These are phyloP conservation scores for Apodemia hepburni DNA, from an alignment of 2,888 invertebrate species.

Conservation along the genomic window DNA sequence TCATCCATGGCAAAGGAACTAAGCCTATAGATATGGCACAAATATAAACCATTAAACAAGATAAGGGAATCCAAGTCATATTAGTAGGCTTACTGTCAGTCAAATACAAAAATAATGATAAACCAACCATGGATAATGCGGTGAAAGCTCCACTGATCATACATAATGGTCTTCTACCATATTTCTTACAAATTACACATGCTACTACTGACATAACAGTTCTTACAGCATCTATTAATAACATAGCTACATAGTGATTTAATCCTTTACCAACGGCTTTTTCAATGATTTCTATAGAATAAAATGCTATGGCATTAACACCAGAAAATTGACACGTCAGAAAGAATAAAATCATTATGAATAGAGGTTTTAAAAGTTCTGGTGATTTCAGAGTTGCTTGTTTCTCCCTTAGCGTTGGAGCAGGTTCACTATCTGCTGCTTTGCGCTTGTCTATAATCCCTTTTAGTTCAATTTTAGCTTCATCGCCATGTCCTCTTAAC, in stretches of 20 bases:
- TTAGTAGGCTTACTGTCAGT: conserved; percentile 47
- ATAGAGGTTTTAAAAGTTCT: conserved; percentile 79
- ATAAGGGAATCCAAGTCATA: conserved; percentile 72
- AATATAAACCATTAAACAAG: conserved; percentile 79
- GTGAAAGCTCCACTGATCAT: conserved; percentile 83
- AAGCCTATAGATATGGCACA: conserved; percentile 81
- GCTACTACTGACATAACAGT: conserved; percentile 82
- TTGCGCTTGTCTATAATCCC: conserved; percentile 66
- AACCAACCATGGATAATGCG: conserved; percentile 77
- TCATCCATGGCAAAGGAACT: conserved; percentile 86
- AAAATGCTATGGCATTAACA: conserved; percentile 85
- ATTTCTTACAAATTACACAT: conserved; percentile 81
- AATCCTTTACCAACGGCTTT: conserved; percentile 78
- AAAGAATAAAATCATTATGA: conserved; percentile 83
- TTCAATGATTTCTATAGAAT: conserved; percentile 84
- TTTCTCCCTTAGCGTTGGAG: conserved; percentile 50
- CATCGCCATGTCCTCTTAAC: conserved; percentile 78
- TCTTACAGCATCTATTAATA: conserved; percentile 82
- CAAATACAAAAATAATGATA: conserved; percentile 71
- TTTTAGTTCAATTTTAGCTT: conserved; percentile 71
- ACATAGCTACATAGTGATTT: conserved; percentile 83
- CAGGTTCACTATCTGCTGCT: conserved; percentile 49
- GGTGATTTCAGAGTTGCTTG: conserved; percentile 58
- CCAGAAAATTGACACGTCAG: conserved; percentile 85
- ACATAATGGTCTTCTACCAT: conserved; percentile 82